These are phyloP conservation scores for Caenorhabditis remanei DNA, from an alignment of 1,140 invertebrate genomes.

Conservation along the genomic window DNA sequence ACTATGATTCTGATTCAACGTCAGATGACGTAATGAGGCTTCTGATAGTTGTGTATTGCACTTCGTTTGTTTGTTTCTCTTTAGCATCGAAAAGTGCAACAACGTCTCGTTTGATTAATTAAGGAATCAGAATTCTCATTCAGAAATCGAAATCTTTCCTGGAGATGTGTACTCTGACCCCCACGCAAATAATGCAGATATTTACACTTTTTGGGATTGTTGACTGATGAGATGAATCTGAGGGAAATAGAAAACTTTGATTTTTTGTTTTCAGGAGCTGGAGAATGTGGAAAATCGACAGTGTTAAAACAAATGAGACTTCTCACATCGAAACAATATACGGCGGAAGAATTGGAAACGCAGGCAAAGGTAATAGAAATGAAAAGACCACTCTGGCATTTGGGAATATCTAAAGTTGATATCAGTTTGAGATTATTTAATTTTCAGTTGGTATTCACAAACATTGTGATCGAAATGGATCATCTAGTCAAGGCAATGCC, in stretches of 20 bases:
- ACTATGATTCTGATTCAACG: not conserved
- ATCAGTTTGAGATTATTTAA: not conserved
- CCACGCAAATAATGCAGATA: not conserved
- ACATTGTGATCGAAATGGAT: slow-evolving; percentile 81
- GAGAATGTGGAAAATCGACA: slow-evolving; percentile 70
- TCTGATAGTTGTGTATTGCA: slow-evolving; percentile 15
- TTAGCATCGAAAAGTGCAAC: not conserved
- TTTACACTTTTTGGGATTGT: too few species aligned
- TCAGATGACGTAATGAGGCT: slow-evolving; percentile 17
- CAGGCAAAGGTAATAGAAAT: slow-evolving; percentile 83
- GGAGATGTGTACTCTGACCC: not conserved
- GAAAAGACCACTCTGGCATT: not conserved
- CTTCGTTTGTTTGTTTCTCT: slow-evolving; percentile 23
- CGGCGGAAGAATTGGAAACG: slow-evolving; percentile 90
- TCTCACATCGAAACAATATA: slow-evolving; percentile 92
- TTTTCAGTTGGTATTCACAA: slow-evolving; percentile 86
- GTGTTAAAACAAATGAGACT: slow-evolving; percentile 81
- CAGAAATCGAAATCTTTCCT: not conserved
- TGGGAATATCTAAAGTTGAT: not conserved
- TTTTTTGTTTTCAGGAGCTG: slow-evolving; percentile 62
- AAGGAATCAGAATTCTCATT: not conserved
- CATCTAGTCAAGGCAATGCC: slow-evolving; percentile 63
- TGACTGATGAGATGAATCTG: not conserved
- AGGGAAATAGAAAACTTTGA: not conserved
- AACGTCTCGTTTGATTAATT: not conserved